Conservation (phyloP, 2,888 invertebrate genomes). For the Xestia sexstrigata region DNA sequence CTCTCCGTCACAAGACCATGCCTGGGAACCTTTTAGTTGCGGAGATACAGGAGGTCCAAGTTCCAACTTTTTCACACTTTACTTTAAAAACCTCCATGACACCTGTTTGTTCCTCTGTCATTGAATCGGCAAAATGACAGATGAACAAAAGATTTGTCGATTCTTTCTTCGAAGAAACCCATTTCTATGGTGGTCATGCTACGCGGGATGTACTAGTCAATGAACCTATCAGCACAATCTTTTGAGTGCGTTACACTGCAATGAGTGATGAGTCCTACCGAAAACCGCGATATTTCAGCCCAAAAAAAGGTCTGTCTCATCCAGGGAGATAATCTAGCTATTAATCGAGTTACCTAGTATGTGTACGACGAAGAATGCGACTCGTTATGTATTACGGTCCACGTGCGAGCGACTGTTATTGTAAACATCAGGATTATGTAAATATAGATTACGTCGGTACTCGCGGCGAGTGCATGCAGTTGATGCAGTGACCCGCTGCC, state of each 20-base stretch:
- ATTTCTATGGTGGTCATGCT: too few relatives aligned
- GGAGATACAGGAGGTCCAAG: neutral
- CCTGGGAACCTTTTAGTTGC: neutral
- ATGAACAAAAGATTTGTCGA: too few relatives aligned
- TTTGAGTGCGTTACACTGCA: too few relatives aligned
- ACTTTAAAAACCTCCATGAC: neutral
- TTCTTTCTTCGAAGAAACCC: too few relatives aligned
- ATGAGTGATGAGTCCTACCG: neutral
- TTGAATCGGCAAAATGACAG: too few relatives aligned
- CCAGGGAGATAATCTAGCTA: neutral
- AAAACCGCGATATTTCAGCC: neutral
- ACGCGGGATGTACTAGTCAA: too few relatives aligned
- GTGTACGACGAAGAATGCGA: neutral
- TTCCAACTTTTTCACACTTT: neutral
- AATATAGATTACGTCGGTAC: constrained; percentile 38
- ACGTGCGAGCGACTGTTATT: constrained; percentile 43
- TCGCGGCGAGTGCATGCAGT: constrained; percentile 13
- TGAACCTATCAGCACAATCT: too few relatives aligned
- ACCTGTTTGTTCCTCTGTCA: too few relatives aligned
- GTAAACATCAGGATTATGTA: constrained; percentile 43
- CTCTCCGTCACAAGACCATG: neutral
- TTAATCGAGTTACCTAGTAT: neutral
- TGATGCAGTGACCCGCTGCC: constrained; percentile 18
- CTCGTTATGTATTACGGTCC: neutral
- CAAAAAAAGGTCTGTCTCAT: neutral